These are phyloP conservation scores for Oryzias javanicus DNA, from an alignment of 2,113 vertebrate species.

Conservation along the genomic window DNA sequence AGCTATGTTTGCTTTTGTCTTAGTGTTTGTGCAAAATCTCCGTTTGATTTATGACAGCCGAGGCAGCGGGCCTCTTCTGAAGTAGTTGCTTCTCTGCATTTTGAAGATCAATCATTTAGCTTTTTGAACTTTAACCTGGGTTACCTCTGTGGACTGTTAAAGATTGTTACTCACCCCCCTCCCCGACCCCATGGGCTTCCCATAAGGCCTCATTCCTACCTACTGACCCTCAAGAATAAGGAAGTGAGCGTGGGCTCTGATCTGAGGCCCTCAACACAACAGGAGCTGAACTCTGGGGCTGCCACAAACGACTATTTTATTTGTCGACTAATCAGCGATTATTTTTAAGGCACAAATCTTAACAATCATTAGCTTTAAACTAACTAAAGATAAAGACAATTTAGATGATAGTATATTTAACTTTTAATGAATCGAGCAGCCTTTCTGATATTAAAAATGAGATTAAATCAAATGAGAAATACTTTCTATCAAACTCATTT, in stretches of 20 bases:
- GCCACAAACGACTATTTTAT: no score
- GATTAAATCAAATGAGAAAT: no score
- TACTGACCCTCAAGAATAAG: conserved; percentile 40
- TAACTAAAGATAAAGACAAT: no score
- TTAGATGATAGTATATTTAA: no score
- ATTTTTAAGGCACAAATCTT: no score
- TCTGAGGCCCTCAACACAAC: conserved; percentile 57
- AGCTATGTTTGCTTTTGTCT: conserved; percentile 21
- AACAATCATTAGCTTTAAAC: no score
- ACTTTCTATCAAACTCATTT: no score
- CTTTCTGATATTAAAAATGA: no score
- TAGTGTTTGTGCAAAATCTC: conserved; percentile 15
- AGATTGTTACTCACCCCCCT: conserved; percentile 39
- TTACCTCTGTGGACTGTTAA: conserved; percentile 50
- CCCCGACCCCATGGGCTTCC: conserved; percentile 6
- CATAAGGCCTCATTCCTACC: conserved; percentile 52
- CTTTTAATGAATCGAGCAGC: no score
- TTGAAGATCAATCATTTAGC: conserved; percentile 48
- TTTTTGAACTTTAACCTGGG: conserved; percentile 50
- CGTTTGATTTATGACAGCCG: conserved; percentile 11
- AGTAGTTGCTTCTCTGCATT: conserved; percentile 22
- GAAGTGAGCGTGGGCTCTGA: conserved; percentile 49
- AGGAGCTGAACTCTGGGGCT: conserved; percentile 18
- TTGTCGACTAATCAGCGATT: no score
- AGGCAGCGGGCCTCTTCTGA: conserved; percentile 6